Evolutionary conservation across 2,113 vertebrate species (phyloP), one percentile per base, ranked within the genome.

Genomic region (Platanista minor): DNA sequence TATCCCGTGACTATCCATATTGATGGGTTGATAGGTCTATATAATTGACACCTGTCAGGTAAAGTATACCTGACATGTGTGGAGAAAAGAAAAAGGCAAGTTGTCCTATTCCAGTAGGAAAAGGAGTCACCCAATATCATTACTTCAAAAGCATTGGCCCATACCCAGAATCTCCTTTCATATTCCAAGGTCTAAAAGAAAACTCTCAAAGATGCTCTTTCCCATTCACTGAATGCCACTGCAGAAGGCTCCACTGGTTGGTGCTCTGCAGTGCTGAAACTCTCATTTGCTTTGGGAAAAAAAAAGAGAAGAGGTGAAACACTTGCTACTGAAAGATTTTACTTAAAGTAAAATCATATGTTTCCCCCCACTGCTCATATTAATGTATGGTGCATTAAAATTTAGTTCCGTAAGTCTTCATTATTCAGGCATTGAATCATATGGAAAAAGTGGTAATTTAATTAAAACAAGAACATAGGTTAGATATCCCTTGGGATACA

Each of bases 401-500:
- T 87, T 92, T 84, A 97, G 77, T 94, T 97, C 97, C 98, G 81
- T 90, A 98, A 98, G 97, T 98, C 98, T 98, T 98, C 98, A 98
- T 99, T 98, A 98, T 98, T 97, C 96, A 92, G 80, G 90, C 97
- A 97, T 98, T 98, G 98, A 98, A 98, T 99, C 98, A 98, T 93
- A 98, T 94, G 98, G 98, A 98, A 98, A 99, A 98, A 98, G 97
- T 98, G 98, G 98, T 98, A 98, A 98, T 98, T 98, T 98, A 99
- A 99, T 99, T 98, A 98, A 99, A 98, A 98, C 92, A 98, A 98
- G 97, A 98, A 97, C 96, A 94, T 74, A 98, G 96, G 97, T 98
- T 98, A 97, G 94, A 71, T 94, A 94, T 95, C 98, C 88, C 98
- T 83, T 94, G 89, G 96, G 98, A 96, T 89, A 96, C 87, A 96